These are phyloP conservation scores for Sturnus vulgaris DNA, from an alignment of 2,113 vertebrate species.

Conservation along the genomic window DNA sequence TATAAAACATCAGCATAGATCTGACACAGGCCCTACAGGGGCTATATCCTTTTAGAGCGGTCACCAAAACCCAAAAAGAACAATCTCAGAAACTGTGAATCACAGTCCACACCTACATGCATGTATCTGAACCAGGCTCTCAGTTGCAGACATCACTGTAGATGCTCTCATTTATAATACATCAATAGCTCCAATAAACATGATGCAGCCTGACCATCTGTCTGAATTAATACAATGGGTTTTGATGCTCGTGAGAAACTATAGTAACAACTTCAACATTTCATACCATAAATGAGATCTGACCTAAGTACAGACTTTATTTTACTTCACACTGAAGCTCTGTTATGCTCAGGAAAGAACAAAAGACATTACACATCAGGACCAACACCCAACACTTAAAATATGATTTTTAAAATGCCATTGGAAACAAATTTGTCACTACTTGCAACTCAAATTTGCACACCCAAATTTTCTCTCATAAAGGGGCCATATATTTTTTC, in stretches of 20 bases:
- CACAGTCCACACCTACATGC: background rate
- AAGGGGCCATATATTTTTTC: background rate
- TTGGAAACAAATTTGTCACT: background rate
- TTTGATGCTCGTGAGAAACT: background rate
- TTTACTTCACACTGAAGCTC: background rate
- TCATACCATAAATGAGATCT: background rate
- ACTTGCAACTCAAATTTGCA: background rate
- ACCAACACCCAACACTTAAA: background rate
- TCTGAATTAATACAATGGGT: background rate
- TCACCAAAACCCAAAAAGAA: background rate
- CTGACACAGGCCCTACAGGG: background rate
- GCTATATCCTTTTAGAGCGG: background rate
- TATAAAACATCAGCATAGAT: background rate
- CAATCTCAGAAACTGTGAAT: background rate
- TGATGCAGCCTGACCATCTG: background rate
- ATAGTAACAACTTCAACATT: background rate
- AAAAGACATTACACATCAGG: background rate
- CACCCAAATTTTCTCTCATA: background rate
- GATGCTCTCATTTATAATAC: background rate
- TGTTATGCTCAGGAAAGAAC: background rate
- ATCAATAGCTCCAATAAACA: background rate
- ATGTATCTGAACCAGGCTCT: background rate
- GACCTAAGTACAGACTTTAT: background rate
- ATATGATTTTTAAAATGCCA: background rate
- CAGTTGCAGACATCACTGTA: background rate